phyloP scores from a whole-genome alignment of 2,888 invertebrate genomes.

The Leptura quadrifasciata region DNA sequence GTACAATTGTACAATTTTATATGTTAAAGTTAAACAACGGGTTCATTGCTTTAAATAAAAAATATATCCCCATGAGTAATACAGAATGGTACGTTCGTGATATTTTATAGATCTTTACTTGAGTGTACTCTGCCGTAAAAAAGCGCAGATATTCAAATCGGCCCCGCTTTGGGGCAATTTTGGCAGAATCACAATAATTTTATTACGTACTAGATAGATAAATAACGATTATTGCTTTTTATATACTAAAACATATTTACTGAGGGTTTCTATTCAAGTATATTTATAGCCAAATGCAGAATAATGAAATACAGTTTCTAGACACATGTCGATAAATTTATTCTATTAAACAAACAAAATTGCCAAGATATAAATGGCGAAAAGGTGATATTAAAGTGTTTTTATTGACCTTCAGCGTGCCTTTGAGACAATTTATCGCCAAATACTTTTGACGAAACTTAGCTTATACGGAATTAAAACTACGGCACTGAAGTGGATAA shows the following conservation, averaged over 20 bases:
- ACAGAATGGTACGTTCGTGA: background rate
- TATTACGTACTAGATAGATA: conserved; percentile 49
- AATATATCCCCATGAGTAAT: too few relatives aligned
- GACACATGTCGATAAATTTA: background rate
- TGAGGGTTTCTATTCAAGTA: background rate
- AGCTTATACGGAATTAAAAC: too few relatives aligned
- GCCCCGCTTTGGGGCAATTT: conserved; percentile 49
- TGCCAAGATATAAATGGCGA: too few relatives aligned
- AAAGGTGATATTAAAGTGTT: too few relatives aligned
- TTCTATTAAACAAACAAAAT: background rate
- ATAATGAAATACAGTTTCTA: background rate
- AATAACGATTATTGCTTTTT: conserved; percentile 52
- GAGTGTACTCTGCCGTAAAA: conserved; percentile 54
- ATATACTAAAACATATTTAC: background rate
- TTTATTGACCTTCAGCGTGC: too few relatives aligned
- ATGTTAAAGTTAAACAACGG: too few relatives aligned
- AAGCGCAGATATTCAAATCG: conserved; percentile 59
- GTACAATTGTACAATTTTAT: too few relatives aligned
- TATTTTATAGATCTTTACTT: conserved; percentile 33
- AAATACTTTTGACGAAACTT: too few relatives aligned
- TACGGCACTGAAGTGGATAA: too few relatives aligned
- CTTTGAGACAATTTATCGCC: too few relatives aligned
- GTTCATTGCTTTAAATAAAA: too few relatives aligned
- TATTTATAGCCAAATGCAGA: background rate
- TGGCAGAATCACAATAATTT: conserved; percentile 54